Evolutionary conservation across 1,140 invertebrate species (phyloP).

Genomic region (Parasteatoda tepidariorum): DNA sequence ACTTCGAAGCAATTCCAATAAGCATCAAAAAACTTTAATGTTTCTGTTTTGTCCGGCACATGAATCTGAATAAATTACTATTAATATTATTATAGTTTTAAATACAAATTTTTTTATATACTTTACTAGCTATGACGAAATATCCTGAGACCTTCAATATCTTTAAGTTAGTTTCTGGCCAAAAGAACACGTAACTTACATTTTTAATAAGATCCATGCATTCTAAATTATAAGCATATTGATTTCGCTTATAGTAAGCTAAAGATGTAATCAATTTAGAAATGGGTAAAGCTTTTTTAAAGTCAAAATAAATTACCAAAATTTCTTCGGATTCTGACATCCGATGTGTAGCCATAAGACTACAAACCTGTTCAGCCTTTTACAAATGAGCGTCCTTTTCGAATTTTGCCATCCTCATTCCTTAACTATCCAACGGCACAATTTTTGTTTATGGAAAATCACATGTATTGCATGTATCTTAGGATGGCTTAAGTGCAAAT

Average conservation of each 20-base stretch:
- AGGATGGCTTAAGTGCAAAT: neutral
- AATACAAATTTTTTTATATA: neutral
- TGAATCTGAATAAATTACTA: neutral
- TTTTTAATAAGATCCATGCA: neutral
- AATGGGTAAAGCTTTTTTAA: neutral
- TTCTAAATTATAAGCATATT: neutral
- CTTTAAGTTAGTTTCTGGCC: neutral
- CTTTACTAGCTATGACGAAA: neutral
- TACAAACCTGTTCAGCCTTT: neutral
- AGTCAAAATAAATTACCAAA: neutral
- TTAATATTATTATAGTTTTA: neutral
- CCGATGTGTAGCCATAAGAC: neutral
- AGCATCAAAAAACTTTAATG: neutral
- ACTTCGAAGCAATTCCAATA: neutral
- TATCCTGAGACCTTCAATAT: neutral
- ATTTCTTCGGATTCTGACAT: neutral
- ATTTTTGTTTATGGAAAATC: conserved; percentile 34
- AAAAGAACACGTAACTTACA: neutral
- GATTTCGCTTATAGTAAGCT: neutral
- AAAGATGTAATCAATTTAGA: neutral
- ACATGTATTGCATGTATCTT: conserved; percentile 32
- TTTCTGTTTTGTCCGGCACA: neutral
- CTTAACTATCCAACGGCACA: conserved; percentile 14
- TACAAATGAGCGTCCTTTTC: conserved; percentile 2
- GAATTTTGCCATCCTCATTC: conserved; percentile 6